Conservation (phyloP, 2,797 vertebrate genomes). For the Jordanella pulchra region DNA sequence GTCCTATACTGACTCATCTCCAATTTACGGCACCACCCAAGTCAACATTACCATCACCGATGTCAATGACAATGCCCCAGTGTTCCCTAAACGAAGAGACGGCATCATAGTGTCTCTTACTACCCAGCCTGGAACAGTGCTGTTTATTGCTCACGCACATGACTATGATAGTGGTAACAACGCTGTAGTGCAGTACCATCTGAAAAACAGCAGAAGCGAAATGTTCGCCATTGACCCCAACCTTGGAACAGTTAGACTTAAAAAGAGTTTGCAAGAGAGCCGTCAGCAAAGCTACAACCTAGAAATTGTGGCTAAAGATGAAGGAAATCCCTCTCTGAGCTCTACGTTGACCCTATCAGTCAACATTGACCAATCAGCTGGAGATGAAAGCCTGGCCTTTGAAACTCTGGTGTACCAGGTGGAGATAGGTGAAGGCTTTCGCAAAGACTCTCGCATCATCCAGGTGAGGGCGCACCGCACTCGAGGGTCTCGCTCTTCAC, state of each 20-base stretch:
- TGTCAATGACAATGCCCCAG: slow-evolving; percentile 87
- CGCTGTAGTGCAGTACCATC: slow-evolving; percentile 81
- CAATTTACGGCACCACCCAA: slow-evolving; percentile 83
- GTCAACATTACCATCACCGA: slow-evolving; percentile 87
- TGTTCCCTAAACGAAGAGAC: slow-evolving; percentile 77
- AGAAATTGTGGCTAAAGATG: slow-evolving; percentile 83
- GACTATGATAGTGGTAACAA: slow-evolving; percentile 87
- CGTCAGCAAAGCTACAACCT: slow-evolving; percentile 68
- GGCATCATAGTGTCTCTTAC: slow-evolving; percentile 76
- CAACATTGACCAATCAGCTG: slow-evolving; percentile 69
- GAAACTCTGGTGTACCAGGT: slow-evolving; percentile 88
- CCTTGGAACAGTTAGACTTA: slow-evolving; percentile 83
- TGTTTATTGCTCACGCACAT: slow-evolving; percentile 87
- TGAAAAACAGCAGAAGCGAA: slow-evolving; percentile 62
- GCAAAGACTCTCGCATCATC: slow-evolving; percentile 78
- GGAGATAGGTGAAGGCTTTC: slow-evolving; percentile 86
- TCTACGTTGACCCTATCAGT: slow-evolving; percentile 78
- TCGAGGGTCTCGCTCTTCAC: slow-evolving; percentile 25
- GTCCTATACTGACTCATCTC: slow-evolving; percentile 78
- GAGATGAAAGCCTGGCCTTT: slow-evolving; percentile 79
- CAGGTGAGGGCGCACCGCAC: slow-evolving; percentile 81
- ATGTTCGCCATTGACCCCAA: slow-evolving; percentile 79
- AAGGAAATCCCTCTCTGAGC: slow-evolving; percentile 79
- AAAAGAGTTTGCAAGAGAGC: slow-evolving; percentile 63
- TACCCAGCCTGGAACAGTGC: slow-evolving; percentile 81